Evolutionary conservation across 2,888 invertebrate genomes (phyloP), one percentile per base, ranked within the genome.

Genomic region (Lypha dubia): DNA sequence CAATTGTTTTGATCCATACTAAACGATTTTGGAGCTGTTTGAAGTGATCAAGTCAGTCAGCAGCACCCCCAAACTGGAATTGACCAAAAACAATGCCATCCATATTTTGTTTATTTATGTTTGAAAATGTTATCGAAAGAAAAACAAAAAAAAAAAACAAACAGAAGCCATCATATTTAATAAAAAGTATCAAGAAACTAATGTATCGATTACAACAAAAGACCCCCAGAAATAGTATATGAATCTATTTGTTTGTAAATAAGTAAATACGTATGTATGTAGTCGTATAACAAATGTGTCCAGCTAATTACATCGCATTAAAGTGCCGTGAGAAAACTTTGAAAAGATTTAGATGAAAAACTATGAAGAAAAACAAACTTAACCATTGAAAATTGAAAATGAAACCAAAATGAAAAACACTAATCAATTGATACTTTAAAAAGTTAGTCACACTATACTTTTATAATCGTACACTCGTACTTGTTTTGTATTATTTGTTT

Each of bases 311-410:
- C 70, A 82, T n/a, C 70, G 75, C 56, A 75, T 82, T 82, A 70
- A 82, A 75, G 81, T 82, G 81, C 81, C 81, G 81, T 82, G 81
- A 82, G 81, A 82, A 79, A 82, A 82, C 70, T 76, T 82, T 7
- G 63, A 56, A 80, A 68, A 80, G 41, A 4, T 49, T 46, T 41
- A 35, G 2, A 71, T 46, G 35, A 74, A 28, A 68, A 74, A 62
- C 46, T 24, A 62, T 62, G 13, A 70, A 56, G 63, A 79, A 79
- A 79, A 79, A 65, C 70, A 71, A 63, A 46, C 44, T 35, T 22
- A 46, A 46, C 46, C 58, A 65, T 65, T 79, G 79, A 73, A 79
- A 73, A 65, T 65, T 79, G 79, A 73, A 79, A 73, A 73, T 73
- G 63, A 70, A 56, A 79, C 63, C 46, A 32, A 70, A 74, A 74